These are phyloP conservation scores for crab-eating macaque (Macaca fascicularis) DNA, from an alignment of 2,113 vertebrate species.

Conservation along the genomic window T2T-MFA8v1.1 NC_088388.1:122490501-122491000, in stretches of 20 bases:
- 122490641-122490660: neutral
- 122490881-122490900: neutral
- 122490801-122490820: conserved; percentile 38
- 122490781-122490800: neutral
- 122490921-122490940: neutral
- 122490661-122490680: neutral
- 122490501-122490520: neutral
- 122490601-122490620: conserved; percentile 9
- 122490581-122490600: neutral
- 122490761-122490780: neutral
- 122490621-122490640: neutral
- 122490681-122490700: neutral
- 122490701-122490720: neutral
- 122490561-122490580: neutral
- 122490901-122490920: neutral
- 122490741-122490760: neutral
- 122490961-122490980: neutral
- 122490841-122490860: conserved; percentile 32
- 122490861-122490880: conserved; percentile 38
- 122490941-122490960: neutral
- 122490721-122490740: neutral
- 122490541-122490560: neutral
- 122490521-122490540: neutral
- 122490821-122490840: conserved; percentile 53
- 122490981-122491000: neutral